Percentiles rank a stretch among this genome's conserved stretches.
Evolutionary conservation across 2,888 invertebrate genomes (phyloP).

Genomic region (Synergus laeviventris): DNA sequence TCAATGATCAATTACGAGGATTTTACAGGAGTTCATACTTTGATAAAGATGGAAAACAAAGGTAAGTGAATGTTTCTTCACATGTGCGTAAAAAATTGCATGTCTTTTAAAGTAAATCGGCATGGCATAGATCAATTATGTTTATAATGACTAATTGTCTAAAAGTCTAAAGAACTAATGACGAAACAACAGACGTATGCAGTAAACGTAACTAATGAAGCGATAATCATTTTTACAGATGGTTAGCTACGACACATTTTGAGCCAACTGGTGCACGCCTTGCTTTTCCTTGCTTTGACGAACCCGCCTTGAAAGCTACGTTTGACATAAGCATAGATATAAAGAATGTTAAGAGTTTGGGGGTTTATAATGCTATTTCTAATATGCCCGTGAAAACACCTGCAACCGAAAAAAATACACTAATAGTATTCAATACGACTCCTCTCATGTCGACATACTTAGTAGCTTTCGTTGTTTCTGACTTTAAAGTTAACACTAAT

Average conservation of each 20-base stretch:
- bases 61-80: conserved; percentile 74
- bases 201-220: conserved; percentile 21
- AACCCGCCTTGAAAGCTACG: conserved; percentile 63
- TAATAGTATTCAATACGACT: conserved; percentile 80
- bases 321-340: conserved; percentile 61
- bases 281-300: conserved; percentile 76
- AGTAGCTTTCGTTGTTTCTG: conserved; percentile 89
- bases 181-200: no score
- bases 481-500: conserved; percentile 77
- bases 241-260: conserved; percentile 52
- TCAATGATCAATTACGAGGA: conserved; percentile 81
- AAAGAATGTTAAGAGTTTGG: conserved; percentile 48
- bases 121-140: background rate
- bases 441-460: conserved; percentile 96
- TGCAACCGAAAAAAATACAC: conserved; percentile 41
- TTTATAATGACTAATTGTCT: no score
- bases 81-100: background rate
- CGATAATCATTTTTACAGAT: conserved; percentile 37
- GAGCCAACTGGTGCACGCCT: conserved; percentile 66
- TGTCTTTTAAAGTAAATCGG: no score
- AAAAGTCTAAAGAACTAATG: no score
- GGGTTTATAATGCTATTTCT: conserved; percentile 57
- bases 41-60: conserved; percentile 65
- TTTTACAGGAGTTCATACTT: conserved; percentile 80
- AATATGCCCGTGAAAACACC: conserved; percentile 61